Percentiles rank a stretch among this genome's conserved stretches.
phyloP scores from a whole-genome alignment of 2,113 vertebrate genomes.

The Crocuta crocuta region DNA sequence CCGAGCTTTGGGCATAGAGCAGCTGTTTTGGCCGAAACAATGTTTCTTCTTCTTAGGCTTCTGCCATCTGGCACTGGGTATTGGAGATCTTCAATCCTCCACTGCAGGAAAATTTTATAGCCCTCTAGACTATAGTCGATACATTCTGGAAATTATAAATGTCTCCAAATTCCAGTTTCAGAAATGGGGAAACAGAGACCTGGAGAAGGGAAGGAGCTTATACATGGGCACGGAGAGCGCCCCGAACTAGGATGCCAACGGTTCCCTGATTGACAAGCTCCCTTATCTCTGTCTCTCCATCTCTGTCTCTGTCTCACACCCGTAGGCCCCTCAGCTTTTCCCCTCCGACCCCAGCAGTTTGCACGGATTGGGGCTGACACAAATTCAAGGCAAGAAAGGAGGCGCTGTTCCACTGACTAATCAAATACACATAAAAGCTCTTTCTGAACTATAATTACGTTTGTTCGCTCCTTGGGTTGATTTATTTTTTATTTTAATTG shows the following conservation, averaged over 20 bases:
- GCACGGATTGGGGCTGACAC: neutral
- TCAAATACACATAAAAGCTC: constrained; percentile 91
- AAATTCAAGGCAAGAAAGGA: constrained; percentile 84
- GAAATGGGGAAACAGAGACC: constrained; percentile 8
- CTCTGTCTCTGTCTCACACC: neutral
- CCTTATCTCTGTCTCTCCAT: no score
- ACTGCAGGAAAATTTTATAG: neutral
- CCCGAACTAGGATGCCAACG: neutral
- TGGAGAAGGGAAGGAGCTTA: neutral
- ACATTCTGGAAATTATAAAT: neutral
- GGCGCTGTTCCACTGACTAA: constrained; percentile 87
- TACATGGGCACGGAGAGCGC: neutral
- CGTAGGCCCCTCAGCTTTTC: neutral
- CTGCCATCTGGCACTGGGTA: neutral
- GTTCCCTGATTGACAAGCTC: neutral
- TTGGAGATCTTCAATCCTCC: neutral
- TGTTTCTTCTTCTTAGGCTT: neutral
- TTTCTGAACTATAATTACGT: constrained; percentile 89
- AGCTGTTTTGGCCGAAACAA: neutral
- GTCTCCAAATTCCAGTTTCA: neutral
- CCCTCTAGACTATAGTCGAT: neutral
- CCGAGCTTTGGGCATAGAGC: neutral
- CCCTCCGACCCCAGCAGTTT: neutral
- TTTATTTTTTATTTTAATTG: constrained; percentile 93
- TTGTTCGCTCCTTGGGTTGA: constrained; percentile 88